phyloP scores from a whole-genome alignment of 2,797 vertebrate species.

The Phaenicophaeus curvirostris region DNA sequence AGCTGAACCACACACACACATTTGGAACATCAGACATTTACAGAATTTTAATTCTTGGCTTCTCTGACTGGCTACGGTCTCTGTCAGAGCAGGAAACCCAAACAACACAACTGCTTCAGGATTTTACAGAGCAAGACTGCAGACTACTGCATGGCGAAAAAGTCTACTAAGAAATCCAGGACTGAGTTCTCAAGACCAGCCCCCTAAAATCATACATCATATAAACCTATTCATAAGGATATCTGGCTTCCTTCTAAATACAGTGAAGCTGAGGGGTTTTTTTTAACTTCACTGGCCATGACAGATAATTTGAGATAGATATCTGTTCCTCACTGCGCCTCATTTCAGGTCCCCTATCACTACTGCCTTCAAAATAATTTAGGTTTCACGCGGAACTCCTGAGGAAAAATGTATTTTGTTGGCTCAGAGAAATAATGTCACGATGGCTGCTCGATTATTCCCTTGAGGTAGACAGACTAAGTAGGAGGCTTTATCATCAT shows the following conservation, averaged over 20 bases:
- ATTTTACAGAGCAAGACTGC: not conserved
- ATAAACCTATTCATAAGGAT: not conserved
- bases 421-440: slow-evolving; percentile 23
- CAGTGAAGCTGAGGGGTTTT: not conserved
- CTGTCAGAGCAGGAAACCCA: not conserved
- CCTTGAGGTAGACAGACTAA: slow-evolving; percentile 41
- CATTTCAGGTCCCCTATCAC: not conserved
- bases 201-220: not conserved
- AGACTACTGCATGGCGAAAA: not conserved
- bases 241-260: not conserved
- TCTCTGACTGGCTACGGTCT: not conserved
- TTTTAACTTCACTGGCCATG: not conserved
- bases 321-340: not conserved
- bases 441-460: slow-evolving; percentile 2
- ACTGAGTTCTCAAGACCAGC: not conserved
- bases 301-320: not conserved
- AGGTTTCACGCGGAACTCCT: not conserved
- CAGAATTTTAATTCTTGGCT: not conserved
- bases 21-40: not conserved
- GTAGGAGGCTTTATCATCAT: slow-evolving; percentile 42
- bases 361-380: not conserved
- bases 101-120: not conserved
- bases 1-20: not conserved
- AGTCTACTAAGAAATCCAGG: not conserved
- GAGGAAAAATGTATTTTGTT: not conserved